Base-by-base conservation (phyloP, 2,888 invertebrate species). In the Drosophila cracens region DNA sequence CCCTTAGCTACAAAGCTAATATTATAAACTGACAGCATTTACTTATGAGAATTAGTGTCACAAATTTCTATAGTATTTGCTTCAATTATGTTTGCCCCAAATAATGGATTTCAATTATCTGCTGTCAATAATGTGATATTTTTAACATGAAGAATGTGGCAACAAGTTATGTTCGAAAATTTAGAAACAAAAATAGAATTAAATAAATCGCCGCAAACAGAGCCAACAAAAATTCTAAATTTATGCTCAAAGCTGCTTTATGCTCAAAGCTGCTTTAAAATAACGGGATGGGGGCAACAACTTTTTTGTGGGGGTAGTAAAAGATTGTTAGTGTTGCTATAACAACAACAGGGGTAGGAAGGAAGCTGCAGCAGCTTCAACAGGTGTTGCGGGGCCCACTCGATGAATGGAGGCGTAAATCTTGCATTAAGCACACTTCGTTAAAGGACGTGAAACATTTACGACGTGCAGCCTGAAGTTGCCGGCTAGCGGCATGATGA, bases 361-460 rank as follows among this genome's bases (percentile, higher is more conserved):
- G 29, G 18, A 34, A 68, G 71, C 46, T 75, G 73, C 62, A 63
- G 46, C 40, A 54, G 69, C 59, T 33, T 59, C 85, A 86, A 90
- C 85, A 86, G 85, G 90, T 86, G 85, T 72, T 74, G 27, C 69
- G 88, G 43, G 66, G 57, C 64, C 60, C 79, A 73, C 72, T 83
- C 90, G 67, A 86, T 88, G 89, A 81, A 88, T 90, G 85, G 83
- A 86, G 81, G 81, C 85, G 89, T 86, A 86, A 86, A 90, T 86
- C 89, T 86, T 88, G 70, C 90, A 87, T 79, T 83, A 74, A 90
- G 81, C 64, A 75, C 67, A 64, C 59, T 70, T 72, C 79, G 65
- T 66, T 71, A 64, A 71, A 72, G 81, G 61, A 81, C 65, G 40
- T 57, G 61, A 36, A 72, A 72, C 83, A 64, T 75, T 80, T 73